Evolutionary conservation across 2,888 invertebrate genomes (phyloP).

Genomic region (Myopa testacea): DNA sequence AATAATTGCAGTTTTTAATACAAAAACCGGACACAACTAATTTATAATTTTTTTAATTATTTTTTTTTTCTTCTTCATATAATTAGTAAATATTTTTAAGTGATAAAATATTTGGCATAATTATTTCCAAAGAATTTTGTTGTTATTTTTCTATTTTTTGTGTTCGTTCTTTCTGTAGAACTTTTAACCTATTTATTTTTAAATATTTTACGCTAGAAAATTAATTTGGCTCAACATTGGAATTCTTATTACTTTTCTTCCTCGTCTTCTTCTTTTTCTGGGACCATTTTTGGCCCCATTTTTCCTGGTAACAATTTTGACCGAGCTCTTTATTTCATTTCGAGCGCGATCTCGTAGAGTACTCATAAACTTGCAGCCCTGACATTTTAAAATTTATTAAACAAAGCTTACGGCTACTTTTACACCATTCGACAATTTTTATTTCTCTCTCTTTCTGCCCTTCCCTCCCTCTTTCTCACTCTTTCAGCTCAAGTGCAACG

Average conservation of each 20-base stretch:
- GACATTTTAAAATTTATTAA: constrained; percentile 1
- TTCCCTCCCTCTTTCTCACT: not conserved
- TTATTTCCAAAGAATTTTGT: too few relatives aligned
- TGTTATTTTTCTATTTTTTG: too few relatives aligned
- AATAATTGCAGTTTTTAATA: too few relatives aligned
- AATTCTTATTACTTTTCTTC: not conserved
- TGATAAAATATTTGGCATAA: too few relatives aligned
- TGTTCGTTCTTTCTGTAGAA: not conserved
- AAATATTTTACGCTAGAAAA: not conserved
- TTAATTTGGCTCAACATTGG: not conserved
- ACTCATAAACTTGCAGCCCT: not conserved
- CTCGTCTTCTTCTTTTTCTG: not conserved
- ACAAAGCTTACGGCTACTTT: not conserved
- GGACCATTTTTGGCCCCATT: not conserved
- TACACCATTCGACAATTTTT: not conserved
- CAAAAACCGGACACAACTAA: too few relatives aligned
- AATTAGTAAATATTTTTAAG: too few relatives aligned
- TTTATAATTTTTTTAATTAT: too few relatives aligned
- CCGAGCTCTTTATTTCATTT: not conserved
- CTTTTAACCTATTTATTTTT: not conserved
- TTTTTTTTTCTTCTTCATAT: too few relatives aligned
- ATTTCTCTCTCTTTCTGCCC: not conserved
- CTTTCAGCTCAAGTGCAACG: not conserved
- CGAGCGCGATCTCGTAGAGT: not conserved
- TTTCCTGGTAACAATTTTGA: not conserved